Percentiles rank a stretch among this genome's conserved stretches.
These are phyloP conservation scores for Hirtodrosophila trivittata DNA, from an alignment of 2,888 invertebrate species.

Conservation along the genomic window DNA sequence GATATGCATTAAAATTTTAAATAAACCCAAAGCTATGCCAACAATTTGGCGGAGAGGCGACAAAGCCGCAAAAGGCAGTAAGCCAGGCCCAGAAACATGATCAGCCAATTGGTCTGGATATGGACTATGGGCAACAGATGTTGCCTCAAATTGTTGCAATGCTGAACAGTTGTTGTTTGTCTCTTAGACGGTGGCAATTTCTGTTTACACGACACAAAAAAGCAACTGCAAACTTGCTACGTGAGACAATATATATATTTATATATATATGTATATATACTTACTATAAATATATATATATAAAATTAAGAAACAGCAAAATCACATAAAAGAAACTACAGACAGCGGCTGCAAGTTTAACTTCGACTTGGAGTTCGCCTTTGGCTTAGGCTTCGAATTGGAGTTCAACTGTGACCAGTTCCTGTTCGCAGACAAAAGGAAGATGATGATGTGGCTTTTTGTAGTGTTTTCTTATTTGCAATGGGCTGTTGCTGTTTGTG, in stretches of 20 bases:
- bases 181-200: constrained; percentile 55
- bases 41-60: constrained; percentile 45
- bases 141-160: constrained; percentile 46
- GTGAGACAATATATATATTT: constrained; percentile 49
- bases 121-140: constrained; percentile 62
- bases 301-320: no score
- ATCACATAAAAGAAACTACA: constrained; percentile 67
- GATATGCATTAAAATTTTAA: constrained; percentile 20
- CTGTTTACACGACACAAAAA: constrained; percentile 70
- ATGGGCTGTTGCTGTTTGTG: constrained; percentile 22
- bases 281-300: constrained; percentile 1
- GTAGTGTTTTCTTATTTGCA: no score
- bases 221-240: constrained; percentile 64
- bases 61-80: constrained; percentile 13
- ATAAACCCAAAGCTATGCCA: constrained; percentile 34
- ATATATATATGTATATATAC: constrained; percentile 7
- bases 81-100: no score
- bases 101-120: constrained; percentile 30
- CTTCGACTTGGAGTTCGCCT: constrained; percentile 37
- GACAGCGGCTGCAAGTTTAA: constrained; percentile 22
- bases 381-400: no score
- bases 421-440: constrained; percentile 76
- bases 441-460: constrained; percentile 70
- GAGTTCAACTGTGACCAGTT: constrained; percentile 67
- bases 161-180: constrained; percentile 42